Evolutionary conservation across 2,797 vertebrate species (phyloP), one percentile per base, ranked within the genome.

Genomic region (Gila robusta): DNA sequence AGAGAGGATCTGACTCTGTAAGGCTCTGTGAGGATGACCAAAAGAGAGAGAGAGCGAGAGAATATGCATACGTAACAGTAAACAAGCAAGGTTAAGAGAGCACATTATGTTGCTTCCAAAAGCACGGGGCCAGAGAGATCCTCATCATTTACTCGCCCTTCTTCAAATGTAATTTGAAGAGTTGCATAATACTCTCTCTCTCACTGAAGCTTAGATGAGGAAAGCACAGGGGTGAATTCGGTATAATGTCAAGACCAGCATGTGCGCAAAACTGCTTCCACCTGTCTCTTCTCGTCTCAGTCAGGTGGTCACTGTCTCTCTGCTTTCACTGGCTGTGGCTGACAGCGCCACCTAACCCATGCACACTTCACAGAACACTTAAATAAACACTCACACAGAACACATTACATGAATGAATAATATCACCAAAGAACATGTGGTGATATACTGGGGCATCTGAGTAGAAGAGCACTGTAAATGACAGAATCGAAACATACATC

Each of bases 261-360:
- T 70, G 72, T 81, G 66, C 19, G n/a, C 62, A 64, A 54, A 59
- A 28, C 79, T 37, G 1, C 81, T 66, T 72, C 82, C 89, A 89
- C 87, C 89, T 89, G 89, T 82, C 69, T 79, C 72, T 86, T 85
- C 26, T 82, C 26, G 16, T 89, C 89, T 85, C 7, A 44, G 82
- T 76, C 73, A 77, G 77, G 19, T 54, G 84, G 59, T 70, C 26
- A 77, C 26, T 9, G 23, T 66, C 44, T 78, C 49, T 74, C 69
- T 47, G 16, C 66, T 64, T n/a, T 79, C 44, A 87, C 54, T 87
- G 83, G 76, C 74, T 70, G 52, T 14, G 26, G 76, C 9, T 52
- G 67, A 66, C 81, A 44, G 79, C 14, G 23, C 70, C 44, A 19
- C 21, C 32, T 2, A 23, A 1, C n/a, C 17, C 82, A 32, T 5